These are phyloP conservation scores for Ellobium chinense DNA, from an alignment of 2,888 invertebrate species.

Conservation along the genomic window DNA sequence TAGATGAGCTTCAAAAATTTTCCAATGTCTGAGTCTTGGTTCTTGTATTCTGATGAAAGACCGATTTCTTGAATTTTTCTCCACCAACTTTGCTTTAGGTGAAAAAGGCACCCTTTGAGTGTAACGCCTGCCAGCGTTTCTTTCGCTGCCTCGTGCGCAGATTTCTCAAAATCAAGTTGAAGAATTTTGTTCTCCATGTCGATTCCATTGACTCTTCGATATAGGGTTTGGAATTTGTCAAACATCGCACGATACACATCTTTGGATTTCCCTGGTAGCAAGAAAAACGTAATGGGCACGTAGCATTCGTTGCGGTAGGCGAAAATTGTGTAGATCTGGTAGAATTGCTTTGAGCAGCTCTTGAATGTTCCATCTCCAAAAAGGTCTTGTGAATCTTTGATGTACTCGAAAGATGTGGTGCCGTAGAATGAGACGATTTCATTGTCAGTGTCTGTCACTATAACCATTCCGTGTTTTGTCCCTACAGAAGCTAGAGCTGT, in stretches of 20 bases:
- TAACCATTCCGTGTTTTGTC: background rate
- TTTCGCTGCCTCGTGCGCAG: background rate
- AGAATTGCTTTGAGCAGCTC: background rate
- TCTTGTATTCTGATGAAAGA: background rate
- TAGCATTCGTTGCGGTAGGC: background rate
- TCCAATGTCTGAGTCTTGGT: background rate
- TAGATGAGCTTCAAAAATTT: background rate
- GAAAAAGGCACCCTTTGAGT: constrained; percentile 1
- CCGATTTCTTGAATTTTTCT: background rate
- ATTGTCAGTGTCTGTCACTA: background rate
- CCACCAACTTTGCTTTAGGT: constrained; percentile 1
- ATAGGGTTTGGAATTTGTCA: background rate
- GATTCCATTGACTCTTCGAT: background rate
- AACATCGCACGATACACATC: background rate
- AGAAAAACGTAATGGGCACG: background rate
- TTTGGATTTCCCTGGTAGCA: background rate
- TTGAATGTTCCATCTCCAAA: background rate
- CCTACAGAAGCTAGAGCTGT: background rate
- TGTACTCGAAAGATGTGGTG: background rate
- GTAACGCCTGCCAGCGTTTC: background rate
- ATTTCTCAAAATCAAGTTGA: background rate
- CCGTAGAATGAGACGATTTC: background rate
- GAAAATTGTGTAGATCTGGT: background rate
- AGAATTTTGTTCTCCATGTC: background rate
- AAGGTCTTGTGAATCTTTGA: background rate